phyloP scores from a whole-genome alignment of 2,113 vertebrate species.

The Clarias gariepinus region DNA sequence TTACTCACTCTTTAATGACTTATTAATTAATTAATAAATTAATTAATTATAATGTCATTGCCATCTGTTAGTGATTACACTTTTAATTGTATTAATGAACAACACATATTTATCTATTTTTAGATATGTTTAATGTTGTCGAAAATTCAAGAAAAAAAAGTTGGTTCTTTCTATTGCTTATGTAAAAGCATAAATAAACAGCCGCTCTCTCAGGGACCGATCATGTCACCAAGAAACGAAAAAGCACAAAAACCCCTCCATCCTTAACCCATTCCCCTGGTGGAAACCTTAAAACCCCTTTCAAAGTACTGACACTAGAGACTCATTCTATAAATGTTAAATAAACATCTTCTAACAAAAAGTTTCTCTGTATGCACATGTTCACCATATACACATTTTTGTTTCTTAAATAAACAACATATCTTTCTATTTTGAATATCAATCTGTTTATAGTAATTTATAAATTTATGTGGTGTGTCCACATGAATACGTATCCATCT shows the following conservation, averaged over 20 bases:
- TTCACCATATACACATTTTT: background rate
- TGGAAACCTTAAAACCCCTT: background rate
- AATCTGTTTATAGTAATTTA: background rate
- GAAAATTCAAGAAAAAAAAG: background rate
- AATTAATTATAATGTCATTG: background rate
- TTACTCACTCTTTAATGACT: background rate
- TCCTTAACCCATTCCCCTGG: background rate
- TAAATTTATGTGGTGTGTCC: background rate
- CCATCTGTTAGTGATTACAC: background rate
- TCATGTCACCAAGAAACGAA: background rate
- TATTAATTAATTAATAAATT: no score
- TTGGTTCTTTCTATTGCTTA: background rate
- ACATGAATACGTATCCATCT: background rate
- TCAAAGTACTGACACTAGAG: background rate
- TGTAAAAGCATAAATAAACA: background rate
- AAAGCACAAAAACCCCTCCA: background rate
- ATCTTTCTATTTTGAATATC: background rate
- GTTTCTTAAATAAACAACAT: background rate
- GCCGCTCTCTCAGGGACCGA: background rate
- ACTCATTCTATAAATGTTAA: background rate
- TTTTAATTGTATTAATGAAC: background rate
- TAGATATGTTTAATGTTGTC: background rate
- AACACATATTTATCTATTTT: background rate
- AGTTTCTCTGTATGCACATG: background rate
- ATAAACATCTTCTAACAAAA: background rate